phyloP scores from a whole-genome alignment of 2,113 vertebrate species.

The Urocynchramus pylzowi region DNA sequence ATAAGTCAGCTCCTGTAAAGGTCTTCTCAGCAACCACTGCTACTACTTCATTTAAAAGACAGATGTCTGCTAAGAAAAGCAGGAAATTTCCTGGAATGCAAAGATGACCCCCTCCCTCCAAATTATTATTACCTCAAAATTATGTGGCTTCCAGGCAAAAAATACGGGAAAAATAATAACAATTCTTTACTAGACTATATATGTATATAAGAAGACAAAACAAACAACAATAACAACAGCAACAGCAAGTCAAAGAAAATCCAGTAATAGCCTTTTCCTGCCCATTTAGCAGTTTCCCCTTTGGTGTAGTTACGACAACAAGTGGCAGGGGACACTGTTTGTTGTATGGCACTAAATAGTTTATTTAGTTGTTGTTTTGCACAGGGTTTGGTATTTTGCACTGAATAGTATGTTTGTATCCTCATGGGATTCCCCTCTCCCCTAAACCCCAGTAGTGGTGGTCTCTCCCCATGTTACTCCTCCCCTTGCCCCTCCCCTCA shows the following conservation, averaged over 20 bases:
- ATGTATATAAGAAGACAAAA: background rate
- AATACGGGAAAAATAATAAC: background rate
- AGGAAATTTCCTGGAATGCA: background rate
- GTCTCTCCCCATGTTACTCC: too few species aligned
- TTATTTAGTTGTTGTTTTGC: too few species aligned
- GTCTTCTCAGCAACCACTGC: background rate
- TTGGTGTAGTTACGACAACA: background rate
- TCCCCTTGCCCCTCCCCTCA: too few species aligned
- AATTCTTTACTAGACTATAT: background rate
- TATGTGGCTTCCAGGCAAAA: background rate
- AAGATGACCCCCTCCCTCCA: background rate
- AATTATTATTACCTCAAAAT: background rate
- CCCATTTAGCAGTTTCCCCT: background rate
- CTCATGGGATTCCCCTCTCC: too few species aligned
- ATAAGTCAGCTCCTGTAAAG: constrained; percentile 41
- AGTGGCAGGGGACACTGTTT: rapidly evolving
- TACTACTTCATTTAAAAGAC: background rate
- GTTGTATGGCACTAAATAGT: too few species aligned
- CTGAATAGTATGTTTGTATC: too few species aligned
- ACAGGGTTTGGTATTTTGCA: too few species aligned
- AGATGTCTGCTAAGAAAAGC: background rate
- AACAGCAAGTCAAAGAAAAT: background rate
- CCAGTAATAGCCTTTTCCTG: background rate
- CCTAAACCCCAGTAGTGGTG: too few species aligned
- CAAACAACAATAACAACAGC: background rate